Conservation (phyloP, 2,888 invertebrate species). For the Arctia plantaginis region DNA sequence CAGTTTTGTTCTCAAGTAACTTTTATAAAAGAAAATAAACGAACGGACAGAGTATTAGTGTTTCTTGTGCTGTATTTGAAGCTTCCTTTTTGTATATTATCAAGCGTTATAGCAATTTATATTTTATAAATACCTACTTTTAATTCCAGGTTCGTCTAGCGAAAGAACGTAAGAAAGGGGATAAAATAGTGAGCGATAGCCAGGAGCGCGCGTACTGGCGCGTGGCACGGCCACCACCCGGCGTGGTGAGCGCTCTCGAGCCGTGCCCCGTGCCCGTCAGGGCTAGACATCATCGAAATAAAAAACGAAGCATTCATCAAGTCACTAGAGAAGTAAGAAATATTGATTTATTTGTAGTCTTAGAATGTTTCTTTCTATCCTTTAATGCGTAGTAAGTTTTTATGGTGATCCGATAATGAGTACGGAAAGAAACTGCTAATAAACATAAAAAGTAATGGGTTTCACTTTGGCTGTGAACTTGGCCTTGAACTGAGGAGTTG, state of each 20-base stretch:
- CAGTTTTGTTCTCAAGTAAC: neutral
- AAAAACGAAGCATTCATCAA: constrained; percentile 92
- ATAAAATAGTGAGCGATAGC: constrained; percentile 98
- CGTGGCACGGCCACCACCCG: constrained; percentile 97
- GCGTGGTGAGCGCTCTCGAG: constrained; percentile 93
- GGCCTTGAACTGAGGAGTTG: neutral
- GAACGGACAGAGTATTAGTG: too few species aligned
- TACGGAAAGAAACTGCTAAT: neutral
- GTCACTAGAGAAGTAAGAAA: constrained; percentile 91
- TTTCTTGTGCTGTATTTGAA: neutral
- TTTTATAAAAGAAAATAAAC: too few species aligned
- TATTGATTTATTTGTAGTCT: neutral
- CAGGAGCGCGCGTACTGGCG: constrained; percentile 99
- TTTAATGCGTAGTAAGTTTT: neutral
- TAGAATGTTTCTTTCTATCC: neutral
- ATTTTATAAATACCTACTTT: too few species aligned
- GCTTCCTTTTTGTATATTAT: neutral
- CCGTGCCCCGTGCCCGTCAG: constrained; percentile 94
- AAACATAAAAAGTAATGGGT: neutral
- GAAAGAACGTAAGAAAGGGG: constrained; percentile 98
- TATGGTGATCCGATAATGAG: neutral
- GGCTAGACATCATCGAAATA: constrained; percentile 89
- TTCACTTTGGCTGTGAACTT: neutral
- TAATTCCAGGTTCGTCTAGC: constrained; percentile 91
- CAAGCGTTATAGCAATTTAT: neutral